Conservation (phyloP, 2,797 vertebrate species). For the Syngnathus acus region DNA sequence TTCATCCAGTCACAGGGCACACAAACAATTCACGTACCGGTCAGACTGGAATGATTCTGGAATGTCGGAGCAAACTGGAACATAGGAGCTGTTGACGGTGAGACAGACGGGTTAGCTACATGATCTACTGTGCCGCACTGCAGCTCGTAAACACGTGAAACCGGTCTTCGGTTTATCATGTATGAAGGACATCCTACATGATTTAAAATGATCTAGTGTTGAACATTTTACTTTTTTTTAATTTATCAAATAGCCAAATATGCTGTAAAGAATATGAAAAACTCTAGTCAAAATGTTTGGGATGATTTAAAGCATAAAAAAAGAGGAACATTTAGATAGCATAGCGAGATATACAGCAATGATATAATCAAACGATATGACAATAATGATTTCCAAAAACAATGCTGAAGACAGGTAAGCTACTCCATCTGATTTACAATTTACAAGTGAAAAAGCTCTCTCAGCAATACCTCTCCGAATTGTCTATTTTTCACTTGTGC, state of each 20-base stretch:
- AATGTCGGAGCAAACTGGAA: background rate
- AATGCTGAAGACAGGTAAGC: background rate
- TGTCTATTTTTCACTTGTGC: slow-evolving; percentile 31
- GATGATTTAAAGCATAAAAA: too few relatives aligned
- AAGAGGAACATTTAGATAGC: background rate
- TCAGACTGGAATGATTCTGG: background rate
- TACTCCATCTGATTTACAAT: slow-evolving; percentile 4
- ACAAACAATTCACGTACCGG: background rate
- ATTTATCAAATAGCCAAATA: background rate
- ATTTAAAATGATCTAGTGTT: background rate
- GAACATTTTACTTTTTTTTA: background rate
- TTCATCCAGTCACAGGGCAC: background rate
- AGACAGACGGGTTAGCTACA: background rate
- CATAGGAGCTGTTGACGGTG: background rate
- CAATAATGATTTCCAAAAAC: background rate
- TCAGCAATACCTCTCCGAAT: slow-evolving; percentile 12
- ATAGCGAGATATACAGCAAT: background rate
- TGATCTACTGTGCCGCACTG: background rate
- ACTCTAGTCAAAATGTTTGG: too few relatives aligned
- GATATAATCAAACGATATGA: background rate
- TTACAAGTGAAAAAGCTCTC: slow-evolving; percentile 17
- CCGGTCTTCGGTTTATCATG: background rate
- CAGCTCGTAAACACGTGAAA: background rate
- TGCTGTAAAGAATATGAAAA: too few relatives aligned
- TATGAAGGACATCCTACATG: background rate